phyloP scores from a whole-genome alignment of 2,888 invertebrate species.

The Eupelmus urozonus region DNA sequence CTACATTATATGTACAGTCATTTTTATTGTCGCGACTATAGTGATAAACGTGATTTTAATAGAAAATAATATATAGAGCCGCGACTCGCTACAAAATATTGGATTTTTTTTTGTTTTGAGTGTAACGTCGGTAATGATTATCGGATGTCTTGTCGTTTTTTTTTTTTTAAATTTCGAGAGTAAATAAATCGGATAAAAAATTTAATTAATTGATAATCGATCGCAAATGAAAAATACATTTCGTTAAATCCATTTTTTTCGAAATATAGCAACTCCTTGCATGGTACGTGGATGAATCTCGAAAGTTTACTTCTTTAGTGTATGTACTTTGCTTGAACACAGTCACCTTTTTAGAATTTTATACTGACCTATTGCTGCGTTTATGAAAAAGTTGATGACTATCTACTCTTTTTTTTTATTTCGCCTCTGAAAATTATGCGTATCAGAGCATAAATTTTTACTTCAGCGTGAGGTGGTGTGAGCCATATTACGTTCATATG shows the following conservation, averaged over 20 bases:
- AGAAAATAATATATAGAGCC: conserved; percentile 51
- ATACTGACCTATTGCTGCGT: conserved; percentile 68
- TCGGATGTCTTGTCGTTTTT: background rate
- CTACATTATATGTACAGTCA: conserved; percentile 53
- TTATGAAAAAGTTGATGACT: conserved; percentile 39
- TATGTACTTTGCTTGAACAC: conserved; percentile 65
- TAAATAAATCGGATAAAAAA: conserved; percentile 15
- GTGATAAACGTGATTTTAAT: conserved; percentile 23
- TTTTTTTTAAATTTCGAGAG: background rate
- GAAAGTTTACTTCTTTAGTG: conserved; percentile 36
- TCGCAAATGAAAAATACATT: background rate
- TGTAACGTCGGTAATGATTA: too few species aligned
- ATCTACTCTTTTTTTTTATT: conserved; percentile 33
- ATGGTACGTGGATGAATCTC: conserved; percentile 26
- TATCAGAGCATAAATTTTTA: conserved; percentile 15
- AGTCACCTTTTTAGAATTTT: conserved; percentile 67
- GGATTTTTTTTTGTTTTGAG: background rate
- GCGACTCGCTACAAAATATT: conserved; percentile 44
- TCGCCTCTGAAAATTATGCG: conserved; percentile 24
- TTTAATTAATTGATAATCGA: background rate
- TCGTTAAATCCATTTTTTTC: background rate
- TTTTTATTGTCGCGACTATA: conserved; percentile 59
- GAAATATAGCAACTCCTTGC: background rate
- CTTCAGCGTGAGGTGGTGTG: conserved; percentile 9
- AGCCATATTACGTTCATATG: too few species aligned